A percentile compares a stretch with the other conserved stretches of the same genome.
Evolutionary conservation across 2,888 invertebrate genomes (phyloP).

Genomic region (Teleiodes luculella): DNA sequence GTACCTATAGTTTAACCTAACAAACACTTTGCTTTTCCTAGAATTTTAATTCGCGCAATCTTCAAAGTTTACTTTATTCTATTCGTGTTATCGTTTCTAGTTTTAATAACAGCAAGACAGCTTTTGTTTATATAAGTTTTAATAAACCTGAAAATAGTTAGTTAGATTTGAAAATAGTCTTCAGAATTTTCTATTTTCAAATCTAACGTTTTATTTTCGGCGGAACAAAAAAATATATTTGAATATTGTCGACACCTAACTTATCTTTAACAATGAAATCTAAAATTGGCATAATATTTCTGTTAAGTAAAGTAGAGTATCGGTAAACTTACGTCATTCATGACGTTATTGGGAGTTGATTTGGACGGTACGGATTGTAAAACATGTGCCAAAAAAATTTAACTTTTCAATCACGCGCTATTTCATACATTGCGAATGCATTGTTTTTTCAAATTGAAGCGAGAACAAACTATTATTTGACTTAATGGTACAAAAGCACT

Average conservation of each 20-base stretch:
- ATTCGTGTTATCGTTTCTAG: neutral
- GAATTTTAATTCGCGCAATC: slow-evolving; percentile 32
- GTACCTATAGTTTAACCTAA: slow-evolving; percentile 68
- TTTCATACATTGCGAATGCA: neutral
- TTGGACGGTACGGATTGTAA: slow-evolving; percentile 33
- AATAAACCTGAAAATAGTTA: neutral
- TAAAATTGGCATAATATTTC: too few species aligned
- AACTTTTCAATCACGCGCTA: neutral
- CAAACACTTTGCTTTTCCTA: slow-evolving; percentile 57
- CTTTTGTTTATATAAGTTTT: too few species aligned
- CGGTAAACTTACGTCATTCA: too few species aligned
- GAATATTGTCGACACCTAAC: slow-evolving; percentile 8
- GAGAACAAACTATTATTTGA: too few species aligned
- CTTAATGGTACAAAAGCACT: neutral
- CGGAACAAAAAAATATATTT: slow-evolving; percentile 22
- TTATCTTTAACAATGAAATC: too few species aligned
- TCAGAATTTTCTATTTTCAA: neutral
- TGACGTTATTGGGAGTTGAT: slow-evolving; percentile 17
- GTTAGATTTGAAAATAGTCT: neutral
- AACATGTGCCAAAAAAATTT: slow-evolving; percentile 64
- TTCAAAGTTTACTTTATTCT: neutral
- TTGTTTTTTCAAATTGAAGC: too few species aligned
- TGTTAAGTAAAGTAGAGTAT: too few species aligned
- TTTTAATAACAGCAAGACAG: too few species aligned
- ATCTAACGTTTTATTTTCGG: neutral